Base-by-base conservation (phyloP, 2,888 invertebrate genomes). In the Euclidia mi region DNA sequence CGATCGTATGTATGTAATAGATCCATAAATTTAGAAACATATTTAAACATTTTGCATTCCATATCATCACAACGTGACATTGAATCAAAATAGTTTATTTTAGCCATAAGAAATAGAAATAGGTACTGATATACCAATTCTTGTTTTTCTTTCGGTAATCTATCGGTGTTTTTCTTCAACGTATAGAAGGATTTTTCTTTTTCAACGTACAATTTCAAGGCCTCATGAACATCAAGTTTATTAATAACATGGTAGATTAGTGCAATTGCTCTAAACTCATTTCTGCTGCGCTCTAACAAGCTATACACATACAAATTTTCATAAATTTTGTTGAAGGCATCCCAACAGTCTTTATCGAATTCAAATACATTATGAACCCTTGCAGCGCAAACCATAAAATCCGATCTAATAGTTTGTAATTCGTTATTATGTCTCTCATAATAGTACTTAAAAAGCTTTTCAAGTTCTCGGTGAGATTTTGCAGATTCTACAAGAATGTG, bases 371-470 rank as follows among this genome's bases (percentile, higher is more conserved):
- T 82, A 46, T 86, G 78, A 2, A 59, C 20, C 0, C 51, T 29
- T 42, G 82, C 37, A 3, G 89, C 49, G 29, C 62, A 56, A 2
- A 78, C 60, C 14, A 91, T 20, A 65, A 90, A 89, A 3, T 37
- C 29, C 15, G 78, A 67, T 71, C 83, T 90, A 1, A 46, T 29
- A 11, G 52, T 41, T 31, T 29, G 58, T 18, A 20, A 57, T 71
- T 89, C 91, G 65, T 89, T 90, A 0, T 79, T 64, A 71, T 89
- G 88, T 51, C 85, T 81, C 0, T 84, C 77, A 51, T 81, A 80
- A 63, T 81, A 91, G 70, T 90, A 83, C n/a, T 69, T 71, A 2
- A 90, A 69, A 3, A 90, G 56, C 15, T 50, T 73, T 53, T 71
- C 71, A n/a, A 89, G 47, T 1, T 90, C 81, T 1, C 62, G 43